Evolutionary conservation across 2,888 invertebrate genomes (phyloP), one percentile per base, ranked within the genome.

Genomic region (Dione vanillae): DNA sequence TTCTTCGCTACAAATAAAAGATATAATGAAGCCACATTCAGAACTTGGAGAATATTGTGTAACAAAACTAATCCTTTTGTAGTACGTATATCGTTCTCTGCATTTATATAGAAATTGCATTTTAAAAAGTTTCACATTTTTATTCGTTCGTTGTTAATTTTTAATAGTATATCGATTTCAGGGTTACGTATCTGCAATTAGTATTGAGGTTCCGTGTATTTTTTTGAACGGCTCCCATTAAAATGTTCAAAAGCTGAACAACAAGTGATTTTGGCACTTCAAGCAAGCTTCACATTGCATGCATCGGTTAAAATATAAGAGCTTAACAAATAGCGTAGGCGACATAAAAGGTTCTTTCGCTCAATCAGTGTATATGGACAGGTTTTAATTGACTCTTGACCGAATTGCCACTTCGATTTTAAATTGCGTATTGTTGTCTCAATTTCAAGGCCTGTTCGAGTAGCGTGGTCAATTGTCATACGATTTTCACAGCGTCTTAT

Each of bases 321-420:
- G 64, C 14, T 10, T 19, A 37, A 49, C 49, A 64, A 64, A 64
- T 64, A 64, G 51, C 19, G 27, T 41, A 61, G 41, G 56, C 47
- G 19, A 56, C 43, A 58, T 59, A 58, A 72, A 70, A 67, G 59
- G 70, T 65, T 62, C 19, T 54, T 61, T 52, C 35, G 56, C 37
- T 64, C 65, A 71, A 65, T 65, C 67, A 70, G 67, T 67, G 51
- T 56, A 67, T 41, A 40, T 56, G 66, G 70, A 68, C 62, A 70
- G 65, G 61, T 72, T 72, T 72, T 72, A 74, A 72, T 74, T 70
- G 72, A 72, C 74, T 70, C 70, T 72, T 74, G 74, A 74, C 74
- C 72, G 68, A 70, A 74, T 72, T 72, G 72, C 67, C 72, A 72
- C 71, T 73, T 73, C 72, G 56, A 62, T 65, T 72, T 66, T 68